Base-by-base conservation (phyloP, 2,888 invertebrate species). In the Hypomecis punctinalis region DNA sequence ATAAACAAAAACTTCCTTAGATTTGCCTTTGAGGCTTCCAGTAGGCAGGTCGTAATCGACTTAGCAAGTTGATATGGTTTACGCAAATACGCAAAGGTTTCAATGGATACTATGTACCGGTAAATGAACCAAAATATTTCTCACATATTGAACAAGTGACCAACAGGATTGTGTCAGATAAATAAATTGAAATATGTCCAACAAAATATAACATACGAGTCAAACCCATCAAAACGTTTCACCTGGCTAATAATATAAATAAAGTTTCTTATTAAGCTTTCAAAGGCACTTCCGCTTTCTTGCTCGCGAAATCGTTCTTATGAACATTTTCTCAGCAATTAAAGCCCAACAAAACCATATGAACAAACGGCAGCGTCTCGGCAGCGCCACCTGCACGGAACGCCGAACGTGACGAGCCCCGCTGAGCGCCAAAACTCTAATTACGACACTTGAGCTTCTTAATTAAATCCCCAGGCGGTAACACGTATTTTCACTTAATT, bases 371-470 rank as follows among this genome's bases (percentile, higher is more conserved):
- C 60, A 47, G 61, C 51, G 59, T 47, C 52, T 56, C 60, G 57
- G 36, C 70, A 69, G 63, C 67, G 54, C 37, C 70, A 69, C 66
- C 67, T 71, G 67, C 37, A 47, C 47, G 36, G 33, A 55, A 67
- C 55, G 56, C 47, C 36, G 33, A 55, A 67, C 55, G 56, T 59
- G 61, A 55, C 60, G 68, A 65, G 61, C 67, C 67, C 67, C 69
- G 47, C 53, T 40, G 51, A 53, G 47, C 76, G 72, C 66, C 74
- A 66, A 70, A 68, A 63, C 75, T 78, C 81, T 83, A 83, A 84
- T 86, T 83, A 82, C 71, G 69, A 73, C 80, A 81, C 79, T 84
- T 81, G 78, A 78, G 77, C 70, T 74, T 77, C 81, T 85, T 86
- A 85, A 86, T 87, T 82, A 85, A 79, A 81, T 75, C 79, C 74